Conservation (phyloP, 2,113 vertebrate species). For the Cryptotis parvus region DNA sequence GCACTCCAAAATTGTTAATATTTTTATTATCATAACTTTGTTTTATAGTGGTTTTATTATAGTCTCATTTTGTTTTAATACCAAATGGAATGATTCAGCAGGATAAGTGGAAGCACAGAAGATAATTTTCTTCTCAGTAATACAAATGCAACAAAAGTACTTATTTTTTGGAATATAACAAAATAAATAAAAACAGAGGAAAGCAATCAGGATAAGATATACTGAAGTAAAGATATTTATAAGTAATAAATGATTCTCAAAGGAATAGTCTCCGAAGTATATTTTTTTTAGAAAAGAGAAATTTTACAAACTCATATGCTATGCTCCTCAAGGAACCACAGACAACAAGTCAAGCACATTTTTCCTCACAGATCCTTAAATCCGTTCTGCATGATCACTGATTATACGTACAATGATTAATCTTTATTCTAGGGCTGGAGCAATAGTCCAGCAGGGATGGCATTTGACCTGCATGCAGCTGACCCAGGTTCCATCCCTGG, state of each 20-base stretch:
- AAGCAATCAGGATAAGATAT: background rate
- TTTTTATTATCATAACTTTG: background rate
- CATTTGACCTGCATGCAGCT: too few species aligned
- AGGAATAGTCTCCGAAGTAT: background rate
- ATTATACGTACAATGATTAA: background rate
- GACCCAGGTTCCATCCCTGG: too few species aligned
- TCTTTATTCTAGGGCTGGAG: too few species aligned
- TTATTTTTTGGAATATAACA: background rate
- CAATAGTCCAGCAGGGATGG: too few species aligned
- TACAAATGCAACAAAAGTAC: background rate
- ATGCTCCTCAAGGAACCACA: background rate
- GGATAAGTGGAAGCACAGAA: background rate
- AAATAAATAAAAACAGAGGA: background rate
- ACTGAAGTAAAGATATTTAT: background rate
- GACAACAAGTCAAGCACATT: background rate
- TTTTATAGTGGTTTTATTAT: background rate
- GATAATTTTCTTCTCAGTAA: background rate
- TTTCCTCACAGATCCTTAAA: background rate
- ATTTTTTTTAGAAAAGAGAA: background rate
- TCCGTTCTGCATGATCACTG: background rate
- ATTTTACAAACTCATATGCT: background rate
- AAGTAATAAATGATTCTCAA: background rate
- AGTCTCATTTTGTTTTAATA: background rate
- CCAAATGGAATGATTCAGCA: fast-evolving
- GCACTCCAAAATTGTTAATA: background rate